Percentiles rank a stretch among this genome's conserved stretches.
phyloP scores from a whole-genome alignment of 2,888 invertebrate species.

The Melipona bicolor region DNA sequence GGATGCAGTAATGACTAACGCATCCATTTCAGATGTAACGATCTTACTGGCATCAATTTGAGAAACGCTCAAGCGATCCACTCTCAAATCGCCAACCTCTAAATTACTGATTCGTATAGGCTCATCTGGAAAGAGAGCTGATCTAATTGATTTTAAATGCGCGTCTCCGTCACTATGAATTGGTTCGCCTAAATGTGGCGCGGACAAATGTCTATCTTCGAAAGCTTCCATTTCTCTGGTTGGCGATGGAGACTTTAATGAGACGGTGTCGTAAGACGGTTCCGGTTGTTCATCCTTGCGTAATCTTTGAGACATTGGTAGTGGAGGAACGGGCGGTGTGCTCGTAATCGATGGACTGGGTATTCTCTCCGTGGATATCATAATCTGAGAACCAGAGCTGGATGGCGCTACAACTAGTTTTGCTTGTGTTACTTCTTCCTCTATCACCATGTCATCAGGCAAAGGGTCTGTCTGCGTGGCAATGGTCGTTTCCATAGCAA shows the following conservation, averaged over 20 bases:
- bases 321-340: conserved; percentile 75
- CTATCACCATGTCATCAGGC: conserved; percentile 89
- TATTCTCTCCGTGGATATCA: conserved; percentile 81
- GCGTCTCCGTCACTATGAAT: conserved; percentile 40
- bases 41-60: conserved; percentile 92
- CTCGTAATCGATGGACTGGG: conserved; percentile 72
- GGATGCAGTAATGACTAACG: conserved; percentile 89
- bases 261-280: conserved; percentile 53
- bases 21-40: conserved; percentile 92
- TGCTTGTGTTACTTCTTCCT: conserved; percentile 81
- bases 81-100: conserved; percentile 91
- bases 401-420: conserved; percentile 81
- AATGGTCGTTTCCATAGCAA: conserved; percentile 87
- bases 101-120: conserved; percentile 86
- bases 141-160: conserved; percentile 46
- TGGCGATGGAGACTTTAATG: conserved; percentile 60
- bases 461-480: conserved; percentile 94
- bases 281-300: conserved; percentile 37
- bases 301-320: conserved; percentile 62
- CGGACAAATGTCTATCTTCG: conserved; percentile 62
- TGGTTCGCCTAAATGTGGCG: conserved; percentile 63
- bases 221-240: conserved; percentile 38
- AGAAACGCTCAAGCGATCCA: conserved; percentile 91
- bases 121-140: conserved; percentile 76
- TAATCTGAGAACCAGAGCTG: conserved; percentile 79